Base-by-base conservation (phyloP, 2,113 vertebrate genomes). In the Dipodomys stephensi region DNA sequence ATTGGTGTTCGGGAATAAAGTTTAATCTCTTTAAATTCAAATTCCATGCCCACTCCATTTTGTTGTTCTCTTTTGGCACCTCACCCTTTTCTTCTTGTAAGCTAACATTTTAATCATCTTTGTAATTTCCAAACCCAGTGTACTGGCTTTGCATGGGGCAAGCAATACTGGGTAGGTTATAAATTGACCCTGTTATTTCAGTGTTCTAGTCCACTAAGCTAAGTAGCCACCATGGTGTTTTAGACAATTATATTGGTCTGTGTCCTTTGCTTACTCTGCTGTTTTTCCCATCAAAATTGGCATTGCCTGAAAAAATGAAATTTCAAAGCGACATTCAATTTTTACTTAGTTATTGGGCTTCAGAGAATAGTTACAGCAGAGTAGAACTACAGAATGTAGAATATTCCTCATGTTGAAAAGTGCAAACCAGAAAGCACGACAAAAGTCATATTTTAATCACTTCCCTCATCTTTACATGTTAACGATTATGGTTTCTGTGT, bases 311-410 rank as follows among this genome's bases (percentile, higher is more conserved):
- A 79, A 39, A 86, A 89, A 82, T 92, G 57, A 88, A 96, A 79
- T 94, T 91, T 88, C 83, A 93, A 88, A 87, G 71, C 92, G 96
- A 91, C 71, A 91, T 95, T 95, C 65, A 71, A n/a, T 69, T 94
- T 92, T 90, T 76, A 60, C 69, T 85, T 74, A 79, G 65, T 86
- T 81, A 91, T 53, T 92, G 76, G 93, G 78, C n/a, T 91, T 77
- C 83, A 89, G 72, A 79, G 32, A 95, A 91, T 83, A 25, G 49
- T 94, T 90, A 96, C 74, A 83, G n/a, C 15, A 78, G 11, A 95
- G 9, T 86, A 30, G 49, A 53, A 46, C 83, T 83, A 28, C 65
- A 80, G 49, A 83, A 95, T n/a, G 39, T 11, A 53, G 49, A 81
- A 82, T 83, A 91, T 73, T 49, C 32, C 18, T 85, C 83, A 71